Evolutionary conservation across 2,797 vertebrate genomes (phyloP), one percentile per base, ranked within the genome.

Genomic region (Sebastiscus tertius): DNA sequence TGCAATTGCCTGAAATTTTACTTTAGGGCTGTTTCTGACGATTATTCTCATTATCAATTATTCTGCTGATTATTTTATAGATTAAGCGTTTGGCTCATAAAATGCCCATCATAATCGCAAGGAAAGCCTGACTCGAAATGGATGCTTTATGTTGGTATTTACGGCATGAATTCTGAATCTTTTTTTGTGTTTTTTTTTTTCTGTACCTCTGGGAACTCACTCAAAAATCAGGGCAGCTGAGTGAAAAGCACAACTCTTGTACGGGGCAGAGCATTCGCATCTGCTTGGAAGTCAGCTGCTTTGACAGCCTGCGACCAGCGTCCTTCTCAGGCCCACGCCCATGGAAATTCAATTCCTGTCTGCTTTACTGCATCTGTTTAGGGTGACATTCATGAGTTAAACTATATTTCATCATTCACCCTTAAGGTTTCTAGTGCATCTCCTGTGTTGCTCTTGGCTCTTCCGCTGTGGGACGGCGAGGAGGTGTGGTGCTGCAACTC

Each of bases 231-330:
- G 24, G 10, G 34, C 66, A 59, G 71, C 64, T 77, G 46, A 82
- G 33, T 8, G 36, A 61, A 67, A 62, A 65, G 49, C 9, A 10
- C 72, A 62, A 20, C 27, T 62, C 55, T 61, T 54, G 64, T n/a
- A 20, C 59, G 58, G 10, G 7, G 18, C 31, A 4, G 62, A 58
- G 26, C 8, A 78, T 92, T 92, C 89, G 81, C 80, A 86, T 90
- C 39, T 88, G 52, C n/a, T 82, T 81, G 42, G 26, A 79, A 74
- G 69, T 78, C 83, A 62, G 69, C 79, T 85, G 80, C 74, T 87
- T 75, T 73, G 64, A 56, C 68, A 29, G 42, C 18, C 46, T 46
- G 75, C 34, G 75, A 22, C 64, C 36, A 65, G 61, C 42, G 61
- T 77, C 79, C 0, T 36, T 49, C 78, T 77, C 79, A 22, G 62